These are phyloP conservation scores for Ptilorrhoa leucosticta DNA, from an alignment of 2,113 vertebrate species.

Conservation along the genomic window DNA sequence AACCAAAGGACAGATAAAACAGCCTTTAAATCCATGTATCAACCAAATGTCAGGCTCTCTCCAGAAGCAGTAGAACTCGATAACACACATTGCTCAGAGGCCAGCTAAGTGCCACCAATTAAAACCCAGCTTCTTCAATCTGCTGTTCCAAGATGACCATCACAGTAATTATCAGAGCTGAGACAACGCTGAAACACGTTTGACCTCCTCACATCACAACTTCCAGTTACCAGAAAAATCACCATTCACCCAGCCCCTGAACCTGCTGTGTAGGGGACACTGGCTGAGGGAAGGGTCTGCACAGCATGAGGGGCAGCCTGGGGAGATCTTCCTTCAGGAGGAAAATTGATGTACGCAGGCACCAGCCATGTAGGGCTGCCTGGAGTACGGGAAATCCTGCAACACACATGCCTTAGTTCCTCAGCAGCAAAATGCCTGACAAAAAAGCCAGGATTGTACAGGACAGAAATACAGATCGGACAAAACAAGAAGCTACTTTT, in stretches of 20 bases:
- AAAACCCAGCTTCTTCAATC: neutral
- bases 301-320: fast-evolving
- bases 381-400: fast-evolving
- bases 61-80: neutral
- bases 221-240: neutral
- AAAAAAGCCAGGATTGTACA: neutral
- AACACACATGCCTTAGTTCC: neutral
- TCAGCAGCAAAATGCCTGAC: neutral
- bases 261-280: fast-evolving
- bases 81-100: neutral
- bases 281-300: neutral
- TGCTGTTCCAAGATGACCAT: neutral
- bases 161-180: neutral
- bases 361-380: neutral
- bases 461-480: neutral
- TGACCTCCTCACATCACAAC: neutral
- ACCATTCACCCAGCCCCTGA: neutral
- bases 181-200: neutral
- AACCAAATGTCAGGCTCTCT: neutral
- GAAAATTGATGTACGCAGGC: fast-evolving
- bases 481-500: neutral
- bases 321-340: neutral
- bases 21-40: neutral
- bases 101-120: neutral
- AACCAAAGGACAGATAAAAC: neutral